Percentiles rank a stretch among this genome's conserved stretches.
Conservation (phyloP, 1,140 invertebrate genomes). For the Antheraea pernyi region DNA sequence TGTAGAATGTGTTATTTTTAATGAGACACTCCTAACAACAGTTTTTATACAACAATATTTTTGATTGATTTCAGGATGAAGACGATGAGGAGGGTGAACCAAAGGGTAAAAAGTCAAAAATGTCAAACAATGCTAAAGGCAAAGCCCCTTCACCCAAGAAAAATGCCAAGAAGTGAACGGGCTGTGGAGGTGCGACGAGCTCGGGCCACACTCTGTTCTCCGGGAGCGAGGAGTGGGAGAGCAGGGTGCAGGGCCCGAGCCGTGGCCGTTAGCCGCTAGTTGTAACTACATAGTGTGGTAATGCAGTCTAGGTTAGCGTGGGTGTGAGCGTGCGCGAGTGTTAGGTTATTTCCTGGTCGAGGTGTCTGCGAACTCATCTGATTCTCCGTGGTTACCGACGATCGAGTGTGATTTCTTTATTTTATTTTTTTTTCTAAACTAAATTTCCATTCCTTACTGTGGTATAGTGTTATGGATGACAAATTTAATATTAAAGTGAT, state of each 20-base stretch:
- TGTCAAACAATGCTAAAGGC: slow-evolving; percentile 83
- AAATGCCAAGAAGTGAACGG: slow-evolving; percentile 77
- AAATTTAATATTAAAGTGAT: slow-evolving; percentile 60
- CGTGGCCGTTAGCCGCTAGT: slow-evolving; percentile 35
- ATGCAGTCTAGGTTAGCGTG: slow-evolving; percentile 65
- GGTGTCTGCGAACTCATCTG: slow-evolving; percentile 43
- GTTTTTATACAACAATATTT: background rate
- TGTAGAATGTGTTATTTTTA: background rate
- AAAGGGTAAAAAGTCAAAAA: slow-evolving; percentile 83
- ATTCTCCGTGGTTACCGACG: slow-evolving; percentile 40
- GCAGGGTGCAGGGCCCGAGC: slow-evolving; percentile 16
- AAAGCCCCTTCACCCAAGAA: slow-evolving; percentile 77
- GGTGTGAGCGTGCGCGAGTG: slow-evolving; percentile 40
- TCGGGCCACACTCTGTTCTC: background rate
- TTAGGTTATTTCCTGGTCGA: slow-evolving; percentile 39
- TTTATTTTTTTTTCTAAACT: slow-evolving; percentile 54
- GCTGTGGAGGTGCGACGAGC: slow-evolving; percentile 1
- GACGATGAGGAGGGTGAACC: slow-evolving; percentile 83
- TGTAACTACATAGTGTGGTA: slow-evolving; percentile 66
- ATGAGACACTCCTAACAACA: background rate
- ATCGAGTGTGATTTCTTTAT: slow-evolving; percentile 50
- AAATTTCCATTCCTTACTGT: slow-evolving; percentile 75
- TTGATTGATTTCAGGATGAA: slow-evolving; percentile 72
- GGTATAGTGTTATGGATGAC: slow-evolving; percentile 69
- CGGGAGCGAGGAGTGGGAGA: slow-evolving; percentile 20